Evolutionary conservation across 2,113 vertebrate species (phyloP).

Genomic region (Columba livia): DNA sequence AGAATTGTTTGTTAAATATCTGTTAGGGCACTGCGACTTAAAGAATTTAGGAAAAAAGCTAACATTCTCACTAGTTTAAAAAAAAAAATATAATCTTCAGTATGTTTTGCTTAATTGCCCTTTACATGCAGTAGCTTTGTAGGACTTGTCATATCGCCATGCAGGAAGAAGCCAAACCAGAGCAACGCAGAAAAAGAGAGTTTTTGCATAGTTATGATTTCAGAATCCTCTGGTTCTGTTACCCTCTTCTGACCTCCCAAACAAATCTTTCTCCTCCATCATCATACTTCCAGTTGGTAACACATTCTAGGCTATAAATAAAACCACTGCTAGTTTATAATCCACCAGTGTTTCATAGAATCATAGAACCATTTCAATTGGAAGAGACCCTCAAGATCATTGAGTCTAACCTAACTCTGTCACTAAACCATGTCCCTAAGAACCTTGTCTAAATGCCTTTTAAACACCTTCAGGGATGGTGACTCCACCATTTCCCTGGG

Average conservation of each 20-base stretch:
- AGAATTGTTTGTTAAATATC: not conserved
- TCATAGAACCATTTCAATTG: too few relatives aligned
- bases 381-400: too few relatives aligned
- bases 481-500: too few relatives aligned
- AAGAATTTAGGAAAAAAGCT: not conserved
- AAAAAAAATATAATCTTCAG: not conserved
- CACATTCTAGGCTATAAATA: not conserved
- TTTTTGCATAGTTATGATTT: not conserved
- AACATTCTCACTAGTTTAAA: not conserved
- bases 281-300: not conserved
- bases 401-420: too few relatives aligned
- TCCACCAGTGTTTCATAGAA: not conserved
- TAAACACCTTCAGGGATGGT: too few relatives aligned
- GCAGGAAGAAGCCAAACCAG: not conserved
- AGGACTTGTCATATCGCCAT: not conserved
- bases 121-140: not conserved
- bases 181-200: not conserved
- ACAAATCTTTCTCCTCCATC: not conserved
- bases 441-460: too few relatives aligned
- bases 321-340: not conserved
- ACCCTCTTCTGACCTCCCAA: not conserved
- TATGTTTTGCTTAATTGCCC: not conserved
- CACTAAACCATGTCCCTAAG: too few relatives aligned
- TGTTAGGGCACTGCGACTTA: not conserved
- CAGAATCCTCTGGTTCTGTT: not conserved